Evolutionary conservation across 1,140 invertebrate species (phyloP).

Genomic region (Aradophagus sp.): DNA sequence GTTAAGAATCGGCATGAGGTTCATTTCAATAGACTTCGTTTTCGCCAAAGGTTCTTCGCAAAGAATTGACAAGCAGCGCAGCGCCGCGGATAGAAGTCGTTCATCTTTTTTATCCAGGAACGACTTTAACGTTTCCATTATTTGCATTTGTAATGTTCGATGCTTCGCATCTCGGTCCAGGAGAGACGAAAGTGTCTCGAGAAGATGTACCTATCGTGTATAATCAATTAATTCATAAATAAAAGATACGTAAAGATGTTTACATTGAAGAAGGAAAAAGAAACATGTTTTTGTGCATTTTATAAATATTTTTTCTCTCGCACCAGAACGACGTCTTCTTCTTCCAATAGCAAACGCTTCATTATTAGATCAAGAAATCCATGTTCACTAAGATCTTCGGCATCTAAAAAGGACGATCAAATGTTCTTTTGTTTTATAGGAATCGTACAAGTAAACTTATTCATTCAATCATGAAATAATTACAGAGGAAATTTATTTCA

Average conservation of each 20-base stretch:
- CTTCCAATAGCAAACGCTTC: conserved; percentile 30
- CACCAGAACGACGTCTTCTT: conserved; percentile 48
- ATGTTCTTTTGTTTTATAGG: no score
- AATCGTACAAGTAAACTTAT: no score
- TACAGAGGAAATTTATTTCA: no score
- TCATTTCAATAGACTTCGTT: conserved; percentile 37
- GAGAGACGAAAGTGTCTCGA: conserved; percentile 47
- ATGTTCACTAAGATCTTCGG: conserved; percentile 33
- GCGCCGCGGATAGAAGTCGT: conserved; percentile 28
- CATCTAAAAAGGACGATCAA: conserved; percentile 27
- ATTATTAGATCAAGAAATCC: conserved; percentile 48
- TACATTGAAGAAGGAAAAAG: no score
- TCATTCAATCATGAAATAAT: no score
- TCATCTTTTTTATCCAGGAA: conserved; percentile 54
- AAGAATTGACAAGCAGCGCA: conserved; percentile 53
- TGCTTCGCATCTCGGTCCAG: conserved; percentile 42
- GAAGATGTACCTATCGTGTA: conserved; percentile 33
- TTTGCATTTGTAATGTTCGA: conserved; percentile 37
- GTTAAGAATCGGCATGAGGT: conserved; percentile 45
- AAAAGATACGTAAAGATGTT: no score
- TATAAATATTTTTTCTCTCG: no score
- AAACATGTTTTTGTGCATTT: not conserved
- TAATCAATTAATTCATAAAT: no score
- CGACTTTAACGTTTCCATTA: conserved; percentile 46
- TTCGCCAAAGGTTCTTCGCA: conserved; percentile 54